Percentiles rank a stretch among this genome's conserved stretches.
Evolutionary conservation across 2,113 vertebrate genomes (phyloP).

Genomic region (Hyperopisus bebe): DNA sequence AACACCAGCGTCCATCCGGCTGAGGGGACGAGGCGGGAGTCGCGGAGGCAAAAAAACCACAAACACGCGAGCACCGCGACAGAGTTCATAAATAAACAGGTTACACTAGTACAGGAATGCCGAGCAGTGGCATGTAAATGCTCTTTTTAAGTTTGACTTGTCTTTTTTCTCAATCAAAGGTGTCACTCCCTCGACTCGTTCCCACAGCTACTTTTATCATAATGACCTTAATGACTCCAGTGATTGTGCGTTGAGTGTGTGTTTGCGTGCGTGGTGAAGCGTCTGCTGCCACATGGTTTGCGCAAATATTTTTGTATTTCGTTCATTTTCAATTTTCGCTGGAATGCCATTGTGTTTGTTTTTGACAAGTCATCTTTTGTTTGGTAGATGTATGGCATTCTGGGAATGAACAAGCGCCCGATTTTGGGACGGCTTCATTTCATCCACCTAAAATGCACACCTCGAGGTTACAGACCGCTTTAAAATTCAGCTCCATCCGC

Average conservation of each 20-base stretch:
- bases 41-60: not conserved
- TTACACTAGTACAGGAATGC: not conserved
- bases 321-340: slow-evolving; percentile 10
- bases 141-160: not conserved
- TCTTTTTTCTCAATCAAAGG: not conserved
- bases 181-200: not conserved
- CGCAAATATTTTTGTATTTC: slow-evolving; percentile 25
- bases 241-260: slow-evolving; percentile 21
- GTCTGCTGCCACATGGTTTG: slow-evolving; percentile 7
- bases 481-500: slow-evolving; percentile 42
- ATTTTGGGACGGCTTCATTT: slow-evolving; percentile 76
- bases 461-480: slow-evolving; percentile 70
- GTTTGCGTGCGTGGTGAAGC: not conserved
- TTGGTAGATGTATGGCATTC: slow-evolving; percentile 75
- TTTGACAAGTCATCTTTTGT: slow-evolving; percentile 63
- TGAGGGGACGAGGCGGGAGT: not conserved
- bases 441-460: slow-evolving; percentile 74
- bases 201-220: not conserved
- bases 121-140: not conserved
- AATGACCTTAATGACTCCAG: not conserved
- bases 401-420: slow-evolving; percentile 75
- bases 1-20: not conserved
- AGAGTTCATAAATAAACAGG: not conserved
- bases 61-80: not conserved
- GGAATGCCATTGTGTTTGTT: slow-evolving; percentile 44